Base-by-base conservation (phyloP, 2,888 invertebrate genomes). In the Idaea straminata region DNA sequence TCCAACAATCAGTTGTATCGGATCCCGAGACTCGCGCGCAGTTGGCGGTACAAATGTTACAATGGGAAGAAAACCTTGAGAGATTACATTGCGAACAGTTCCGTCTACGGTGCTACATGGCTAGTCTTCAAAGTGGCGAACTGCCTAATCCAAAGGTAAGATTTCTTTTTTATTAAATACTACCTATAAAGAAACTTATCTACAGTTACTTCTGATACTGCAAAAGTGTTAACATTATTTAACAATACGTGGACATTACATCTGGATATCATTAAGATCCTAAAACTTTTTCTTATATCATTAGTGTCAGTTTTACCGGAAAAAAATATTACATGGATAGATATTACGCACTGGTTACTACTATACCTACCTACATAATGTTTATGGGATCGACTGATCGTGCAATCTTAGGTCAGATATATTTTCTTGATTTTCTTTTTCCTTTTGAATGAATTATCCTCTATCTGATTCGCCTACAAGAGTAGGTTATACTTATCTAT, bases 11-110 rank as follows among this genome's bases (percentile, higher is more conserved):
- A n/a, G 98, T 99, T 65, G 98, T 98, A 38, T 96, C 97, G 62
- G 99, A 99, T 87, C 96, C 97, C 62, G 98, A 98, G 80, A 97
- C 97, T 69, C 96, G 98, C 67, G 97, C 97, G 81, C 98, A 98
- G 89, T 96, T 99, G 74, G 96, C 96, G 79, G 96, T 96, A 80
- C 99, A 99, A 93, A 98, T 99, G 86, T 94, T 97, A 69, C 97
- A 98, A 85, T 99, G 98, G 98, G 99, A 99, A 82, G 99, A 99
- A 88, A 99, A 99, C 88, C 94, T 99, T 76, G 99, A 99, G 87
- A 95, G 98, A 74, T 94, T 99, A 79, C 98, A 98, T 86, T 98
- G 99, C 88, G 99, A 99, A 89, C 98, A 99, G 91, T 99, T 99
- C 92, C 95, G 99, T 74, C 94, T 99, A 72, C 95, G 98, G 71